Base-by-base conservation (phyloP, 2,888 invertebrate genomes). In the Drosophila glabriapex region DNA sequence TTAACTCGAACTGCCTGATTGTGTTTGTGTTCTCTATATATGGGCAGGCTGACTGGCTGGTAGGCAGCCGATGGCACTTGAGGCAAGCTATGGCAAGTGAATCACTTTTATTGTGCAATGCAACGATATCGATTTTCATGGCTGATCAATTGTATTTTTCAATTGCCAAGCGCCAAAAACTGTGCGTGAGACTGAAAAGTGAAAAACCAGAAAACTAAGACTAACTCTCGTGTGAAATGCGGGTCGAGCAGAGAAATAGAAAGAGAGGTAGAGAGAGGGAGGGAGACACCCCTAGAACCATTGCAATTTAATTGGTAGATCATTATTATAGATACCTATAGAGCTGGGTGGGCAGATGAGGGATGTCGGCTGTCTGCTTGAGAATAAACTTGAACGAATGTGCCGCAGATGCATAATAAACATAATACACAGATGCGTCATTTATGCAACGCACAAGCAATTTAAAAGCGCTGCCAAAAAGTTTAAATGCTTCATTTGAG, bases 41-140 rank as follows among this genome's bases (percentile, higher is more conserved):
- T 79, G 76, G 78, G 63, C 62, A 66, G 67, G 41, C 68, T 33
- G 53, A 22, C 53, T 22, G 55, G 55, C n/a, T 28, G 39, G 39
- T 41, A 28, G 50, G 19, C 50, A 50, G 10, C 50, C 50, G 72
- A 68, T 71, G 75, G 52, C 78, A 79, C 78, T 79, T 78, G 67
- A 79, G 68, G 16, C 25, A 52, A 31, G 41, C 58, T 39, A 41
- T 28, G 61, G 63, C 78, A 78, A 87, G 82, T 86, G 85, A 86
- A 87, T 86, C 85, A 86, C 75, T 78, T 83, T 87, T 78, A 82
- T 85, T 85, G 87, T 80, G 78, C 72, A 82, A 71, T 55, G 46
- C 55, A 63, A 59, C 43, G 41, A 53, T 55, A 68, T 72, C 65
- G 63, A 73, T 79, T 75, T 78, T 64, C 53, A 67, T 81, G 68